These are phyloP conservation scores for Premnoplex brunnescens DNA, from an alignment of 2,797 vertebrate species.

Conservation along the genomic window DNA sequence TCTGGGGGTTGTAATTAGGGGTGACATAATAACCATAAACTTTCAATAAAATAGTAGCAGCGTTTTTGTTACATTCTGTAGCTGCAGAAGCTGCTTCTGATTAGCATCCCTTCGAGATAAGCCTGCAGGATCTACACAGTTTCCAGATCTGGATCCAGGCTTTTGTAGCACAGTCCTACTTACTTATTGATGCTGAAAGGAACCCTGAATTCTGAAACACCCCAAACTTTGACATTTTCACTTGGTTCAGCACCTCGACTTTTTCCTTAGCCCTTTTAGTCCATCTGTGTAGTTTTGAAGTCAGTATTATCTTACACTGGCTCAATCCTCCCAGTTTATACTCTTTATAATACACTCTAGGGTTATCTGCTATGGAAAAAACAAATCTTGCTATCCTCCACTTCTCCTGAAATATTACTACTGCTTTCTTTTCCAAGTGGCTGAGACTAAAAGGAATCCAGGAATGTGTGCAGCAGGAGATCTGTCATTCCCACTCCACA, in stretches of 20 bases:
- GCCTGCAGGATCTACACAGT: background rate
- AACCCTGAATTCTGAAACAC: background rate
- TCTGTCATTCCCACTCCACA: conserved; percentile 35
- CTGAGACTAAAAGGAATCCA: conserved; percentile 22
- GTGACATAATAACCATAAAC: conserved; percentile 71
- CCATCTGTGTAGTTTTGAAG: background rate
- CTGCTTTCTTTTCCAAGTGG: conserved; percentile 19
- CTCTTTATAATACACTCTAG: background rate
- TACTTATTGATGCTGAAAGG: background rate
- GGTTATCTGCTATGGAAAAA: conserved; percentile 9
- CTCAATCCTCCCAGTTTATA: background rate
- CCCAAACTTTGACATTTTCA: background rate
- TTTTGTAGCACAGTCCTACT: background rate
- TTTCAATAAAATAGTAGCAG: conserved; percentile 52
- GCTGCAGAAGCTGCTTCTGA: conserved; percentile 45
- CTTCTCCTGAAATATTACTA: conserved; percentile 1
- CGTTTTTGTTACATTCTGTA: conserved; percentile 16
- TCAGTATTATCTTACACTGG: background rate
- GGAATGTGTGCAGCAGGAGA: conserved; percentile 29
- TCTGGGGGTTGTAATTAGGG: conserved; percentile 68
- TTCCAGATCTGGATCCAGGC: background rate
- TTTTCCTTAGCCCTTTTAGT: background rate
- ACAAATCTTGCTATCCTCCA: background rate
- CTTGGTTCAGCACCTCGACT: background rate
- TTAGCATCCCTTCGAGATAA: conserved; percentile 29